These are phyloP conservation scores for Tokudaia muenninki DNA, from an alignment of 2,797 vertebrate species.

Conservation along the genomic window DNA sequence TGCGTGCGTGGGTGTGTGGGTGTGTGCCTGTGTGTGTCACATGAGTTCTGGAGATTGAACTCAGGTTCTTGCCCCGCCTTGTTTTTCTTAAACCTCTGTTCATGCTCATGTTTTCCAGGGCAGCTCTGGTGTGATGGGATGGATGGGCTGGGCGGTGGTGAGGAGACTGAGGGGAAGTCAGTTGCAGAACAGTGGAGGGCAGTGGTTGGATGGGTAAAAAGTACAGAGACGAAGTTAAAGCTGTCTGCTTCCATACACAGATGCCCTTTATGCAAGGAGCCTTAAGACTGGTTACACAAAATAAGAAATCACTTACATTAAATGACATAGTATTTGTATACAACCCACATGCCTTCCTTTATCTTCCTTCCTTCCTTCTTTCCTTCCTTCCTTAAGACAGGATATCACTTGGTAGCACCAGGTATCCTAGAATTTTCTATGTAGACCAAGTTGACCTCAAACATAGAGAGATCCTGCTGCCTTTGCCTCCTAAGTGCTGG, in stretches of 20 bases:
- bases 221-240: neutral
- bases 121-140: neutral
- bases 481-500: neutral
- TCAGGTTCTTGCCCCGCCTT: neutral
- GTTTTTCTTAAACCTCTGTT: neutral
- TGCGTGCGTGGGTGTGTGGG: too few species aligned
- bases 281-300: neutral
- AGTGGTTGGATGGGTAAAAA: neutral
- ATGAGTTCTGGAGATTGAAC: neutral
- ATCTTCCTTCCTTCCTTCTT: too few species aligned
- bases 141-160: too few species aligned
- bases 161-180: neutral
- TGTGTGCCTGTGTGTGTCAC: too few species aligned
- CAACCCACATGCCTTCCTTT: neutral
- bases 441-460: neutral
- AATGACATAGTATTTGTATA: neutral
- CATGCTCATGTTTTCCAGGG: neutral
- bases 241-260: neutral
- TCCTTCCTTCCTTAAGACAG: too few species aligned
- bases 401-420: neutral
- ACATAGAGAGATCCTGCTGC: neutral
- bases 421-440: neutral
- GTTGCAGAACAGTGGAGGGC: neutral
- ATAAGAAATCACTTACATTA: neutral
- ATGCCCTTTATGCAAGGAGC: neutral